phyloP scores from a whole-genome alignment of 1,140 invertebrate genomes.

The Brachionus paranguensis region DNA sequence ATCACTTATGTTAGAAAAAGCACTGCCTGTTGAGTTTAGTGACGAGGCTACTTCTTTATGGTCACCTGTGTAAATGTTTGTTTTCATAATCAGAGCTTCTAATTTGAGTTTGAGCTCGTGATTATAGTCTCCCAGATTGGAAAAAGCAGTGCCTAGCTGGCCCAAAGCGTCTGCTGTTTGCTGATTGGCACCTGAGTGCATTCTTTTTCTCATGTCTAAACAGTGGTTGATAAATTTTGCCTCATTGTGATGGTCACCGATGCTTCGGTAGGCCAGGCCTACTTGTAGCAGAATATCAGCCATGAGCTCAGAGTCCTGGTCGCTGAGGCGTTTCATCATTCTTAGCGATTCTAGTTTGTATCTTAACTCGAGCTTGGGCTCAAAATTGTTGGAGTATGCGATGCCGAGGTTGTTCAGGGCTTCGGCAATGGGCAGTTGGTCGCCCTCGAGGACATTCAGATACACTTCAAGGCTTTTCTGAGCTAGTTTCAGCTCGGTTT shows the following conservation, averaged over 20 bases:
- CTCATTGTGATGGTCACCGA: conserved; percentile 9
- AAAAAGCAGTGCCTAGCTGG: background rate
- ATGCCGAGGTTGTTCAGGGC: background rate
- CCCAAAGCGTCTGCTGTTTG: background rate
- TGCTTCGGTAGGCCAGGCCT: background rate
- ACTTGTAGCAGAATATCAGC: background rate
- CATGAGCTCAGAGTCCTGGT: background rate
- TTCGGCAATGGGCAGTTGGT: background rate
- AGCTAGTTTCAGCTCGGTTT: background rate
- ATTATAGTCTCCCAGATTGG: background rate
- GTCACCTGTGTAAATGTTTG: background rate
- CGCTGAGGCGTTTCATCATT: background rate
- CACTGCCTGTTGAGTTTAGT: background rate
- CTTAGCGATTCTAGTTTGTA: background rate
- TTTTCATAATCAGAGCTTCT: background rate
- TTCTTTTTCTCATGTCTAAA: background rate
- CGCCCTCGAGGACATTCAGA: background rate
- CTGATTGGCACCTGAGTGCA: background rate
- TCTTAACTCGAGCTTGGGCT: background rate
- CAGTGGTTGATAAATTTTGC: background rate
- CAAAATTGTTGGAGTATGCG: background rate
- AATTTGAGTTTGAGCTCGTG: background rate
- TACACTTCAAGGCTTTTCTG: conserved; percentile 16
- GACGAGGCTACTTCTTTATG: background rate
- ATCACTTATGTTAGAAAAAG: background rate